Conservation (phyloP, 2,113 vertebrate genomes). For the Chelonoidis abingdonii region DNA sequence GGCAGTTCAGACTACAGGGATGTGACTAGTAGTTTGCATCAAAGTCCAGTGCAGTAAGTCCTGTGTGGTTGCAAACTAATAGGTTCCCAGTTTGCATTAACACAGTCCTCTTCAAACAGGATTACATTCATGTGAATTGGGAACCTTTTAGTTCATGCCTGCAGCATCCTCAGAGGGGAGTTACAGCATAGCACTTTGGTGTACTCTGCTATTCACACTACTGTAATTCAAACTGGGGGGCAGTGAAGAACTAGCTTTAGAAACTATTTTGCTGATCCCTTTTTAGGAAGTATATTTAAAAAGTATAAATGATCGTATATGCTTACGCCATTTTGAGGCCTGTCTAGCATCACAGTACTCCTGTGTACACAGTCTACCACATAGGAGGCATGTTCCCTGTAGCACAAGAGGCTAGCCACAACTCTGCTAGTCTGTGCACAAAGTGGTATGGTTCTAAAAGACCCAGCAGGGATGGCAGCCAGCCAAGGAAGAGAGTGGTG, state of each 20-base stretch:
- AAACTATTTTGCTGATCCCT: neutral
- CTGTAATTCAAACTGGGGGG: neutral
- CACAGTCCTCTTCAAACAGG: neutral
- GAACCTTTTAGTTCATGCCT: neutral
- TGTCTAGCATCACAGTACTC: neutral
- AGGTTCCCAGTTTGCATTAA: neutral
- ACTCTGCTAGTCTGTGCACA: neutral
- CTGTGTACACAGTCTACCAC: neutral
- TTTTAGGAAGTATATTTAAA: neutral
- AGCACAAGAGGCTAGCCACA: neutral
- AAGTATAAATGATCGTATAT: fast-evolving
- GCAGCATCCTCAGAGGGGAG: neutral
- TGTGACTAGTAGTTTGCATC: neutral
- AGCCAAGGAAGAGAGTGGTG: neutral
- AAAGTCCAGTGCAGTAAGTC: no score
- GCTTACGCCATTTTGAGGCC: neutral
- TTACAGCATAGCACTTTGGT: neutral
- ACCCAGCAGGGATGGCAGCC: constrained; percentile 25
- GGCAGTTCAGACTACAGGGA: neutral
- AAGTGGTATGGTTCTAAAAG: neutral
- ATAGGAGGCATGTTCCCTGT: neutral
- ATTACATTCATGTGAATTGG: neutral
- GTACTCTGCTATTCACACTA: neutral
- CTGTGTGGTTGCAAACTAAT: no score
- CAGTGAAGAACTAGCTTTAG: neutral